Evolutionary conservation across 2,797 vertebrate genomes (phyloP).

Genomic region (Lepus townsendii): DNA sequence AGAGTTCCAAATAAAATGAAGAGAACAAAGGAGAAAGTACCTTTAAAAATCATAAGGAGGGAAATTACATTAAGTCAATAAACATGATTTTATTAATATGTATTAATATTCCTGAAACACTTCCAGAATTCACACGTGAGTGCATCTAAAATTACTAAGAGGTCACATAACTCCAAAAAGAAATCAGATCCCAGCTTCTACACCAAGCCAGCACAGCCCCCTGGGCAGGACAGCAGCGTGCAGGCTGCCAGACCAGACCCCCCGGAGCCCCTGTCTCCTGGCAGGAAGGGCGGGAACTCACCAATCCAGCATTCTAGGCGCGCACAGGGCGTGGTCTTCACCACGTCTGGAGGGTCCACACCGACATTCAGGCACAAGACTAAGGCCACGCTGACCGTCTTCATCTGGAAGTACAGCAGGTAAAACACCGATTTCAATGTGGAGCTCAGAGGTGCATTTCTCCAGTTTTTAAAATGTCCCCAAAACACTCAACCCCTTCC

Average conservation of each 20-base stretch:
- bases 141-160: background rate
- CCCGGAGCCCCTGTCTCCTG: too few relatives aligned
- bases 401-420: constrained; percentile 93
- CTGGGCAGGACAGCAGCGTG: background rate
- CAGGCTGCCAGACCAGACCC: too few relatives aligned
- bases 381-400: constrained; percentile 98
- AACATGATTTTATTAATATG: background rate
- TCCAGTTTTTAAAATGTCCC: background rate
- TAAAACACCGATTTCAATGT: background rate
- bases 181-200: background rate
- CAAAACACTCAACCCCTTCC: background rate
- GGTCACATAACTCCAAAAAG: background rate
- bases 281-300: constrained; percentile 84
- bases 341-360: constrained; percentile 98
- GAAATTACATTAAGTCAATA: background rate
- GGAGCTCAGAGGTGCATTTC: background rate
- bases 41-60: background rate
- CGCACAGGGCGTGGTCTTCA: constrained; percentile 98
- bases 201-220: background rate
- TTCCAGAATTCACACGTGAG: background rate
- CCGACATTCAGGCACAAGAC: constrained; percentile 99
- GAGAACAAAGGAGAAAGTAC: too few relatives aligned
- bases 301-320: constrained; percentile 99
- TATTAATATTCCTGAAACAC: background rate
- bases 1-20: too few relatives aligned